Base-by-base conservation (phyloP, 2,797 vertebrate genomes). In the Eremophila alpestris region DNA sequence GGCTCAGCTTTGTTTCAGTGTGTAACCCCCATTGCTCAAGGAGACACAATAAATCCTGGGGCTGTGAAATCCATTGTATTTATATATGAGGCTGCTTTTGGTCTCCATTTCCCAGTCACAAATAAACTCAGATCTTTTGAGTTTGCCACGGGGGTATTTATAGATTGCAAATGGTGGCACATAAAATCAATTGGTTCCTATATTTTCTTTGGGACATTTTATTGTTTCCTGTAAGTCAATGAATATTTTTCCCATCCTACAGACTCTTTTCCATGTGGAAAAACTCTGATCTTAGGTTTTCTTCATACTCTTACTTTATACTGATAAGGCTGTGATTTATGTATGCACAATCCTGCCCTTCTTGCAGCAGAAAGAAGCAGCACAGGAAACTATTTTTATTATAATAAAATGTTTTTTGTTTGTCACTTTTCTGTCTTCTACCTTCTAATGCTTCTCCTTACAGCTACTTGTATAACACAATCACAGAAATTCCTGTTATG, bases 1-100 rank as follows among this genome's bases (percentile, higher is more conserved):
- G 81, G 82, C 70, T 79, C 84, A 90, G 82, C 73, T 81, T 68
- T 94, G 87, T 96, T 97, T 95, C 93, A 83, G 83, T 40, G 86
- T 85, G 62, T 83, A 91, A 92, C 74, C 55, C 23, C 11, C 75
- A 14, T 12, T 52, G 91, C 95, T 78, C 83, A 82, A 90, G 87
- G 76, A 95, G 89, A 90, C 32, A 90, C 55, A 85, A 90, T 95
- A 91, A 95, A 96, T 95, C 34, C 23, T 13, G 43, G 55, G 62
- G 43, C 92, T 94, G 84, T 56, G 80, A 93, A 91, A 91, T 93
- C 83, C 83, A 45, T 81, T 93, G 68, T 91, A 75, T 78, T 96
- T 94, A 90, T 89, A 90, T 32, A 87, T 45, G 81, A 90, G 86
- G 55, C 79, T 93, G 90, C 68, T 94, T 92, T 86, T 84, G 77